A percentile compares a stretch with the other conserved stretches of the same genome.
phyloP scores from a whole-genome alignment of 1,140 invertebrate species.

The Aphis gossypii region DNA sequence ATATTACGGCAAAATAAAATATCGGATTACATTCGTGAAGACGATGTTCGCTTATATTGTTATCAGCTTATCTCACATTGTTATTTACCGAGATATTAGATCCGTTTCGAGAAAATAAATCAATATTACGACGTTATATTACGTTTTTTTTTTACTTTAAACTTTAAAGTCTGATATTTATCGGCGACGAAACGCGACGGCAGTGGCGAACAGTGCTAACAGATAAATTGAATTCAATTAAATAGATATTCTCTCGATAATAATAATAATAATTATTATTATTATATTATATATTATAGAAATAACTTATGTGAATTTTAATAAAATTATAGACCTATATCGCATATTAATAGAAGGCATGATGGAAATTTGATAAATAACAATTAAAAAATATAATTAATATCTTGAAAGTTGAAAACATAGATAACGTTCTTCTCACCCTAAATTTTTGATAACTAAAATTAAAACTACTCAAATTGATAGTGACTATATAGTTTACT shows the following conservation, averaged over 20 bases:
- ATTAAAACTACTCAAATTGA: neutral
- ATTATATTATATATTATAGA: neutral
- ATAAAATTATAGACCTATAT: neutral
- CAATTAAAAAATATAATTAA: neutral
- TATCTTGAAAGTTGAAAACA: neutral
- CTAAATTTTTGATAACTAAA: neutral
- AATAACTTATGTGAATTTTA: neutral
- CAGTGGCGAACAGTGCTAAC: neutral
- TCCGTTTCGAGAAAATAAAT: slow-evolving; percentile 33
- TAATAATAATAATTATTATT: neutral
- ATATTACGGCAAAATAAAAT: slow-evolving; percentile 37
- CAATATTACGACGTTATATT: neutral
- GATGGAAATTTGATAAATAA: no score
- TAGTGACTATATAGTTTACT: neutral
- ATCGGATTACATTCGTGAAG: slow-evolving; percentile 35
- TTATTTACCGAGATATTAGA: slow-evolving; percentile 36
- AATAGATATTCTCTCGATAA: neutral
- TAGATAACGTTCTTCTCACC: neutral
- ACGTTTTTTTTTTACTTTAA: neutral
- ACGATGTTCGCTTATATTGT: slow-evolving; percentile 34
- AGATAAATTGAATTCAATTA: neutral
- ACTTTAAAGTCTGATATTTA: neutral
- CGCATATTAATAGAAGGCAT: no score
- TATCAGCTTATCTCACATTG: slow-evolving; percentile 31
- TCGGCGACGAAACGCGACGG: neutral